A percentile compares a stretch with the other conserved stretches of the same genome.
Conservation (phyloP, 2,888 invertebrate species). For the Drosophila merina region DNA sequence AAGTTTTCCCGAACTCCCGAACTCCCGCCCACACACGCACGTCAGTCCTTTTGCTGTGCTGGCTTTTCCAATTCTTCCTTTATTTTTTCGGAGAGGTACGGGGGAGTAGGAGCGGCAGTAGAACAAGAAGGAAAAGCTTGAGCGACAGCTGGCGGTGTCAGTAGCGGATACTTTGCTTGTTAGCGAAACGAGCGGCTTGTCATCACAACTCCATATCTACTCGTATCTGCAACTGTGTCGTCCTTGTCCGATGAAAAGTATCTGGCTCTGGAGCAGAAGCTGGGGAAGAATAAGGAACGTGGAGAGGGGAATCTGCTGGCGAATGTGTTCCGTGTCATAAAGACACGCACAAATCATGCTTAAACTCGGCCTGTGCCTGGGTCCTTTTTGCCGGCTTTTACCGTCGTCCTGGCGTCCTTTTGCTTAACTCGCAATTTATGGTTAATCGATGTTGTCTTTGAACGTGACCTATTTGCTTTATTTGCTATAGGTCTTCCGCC, state of each 20-base stretch:
- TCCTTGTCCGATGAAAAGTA: slow-evolving; percentile 2
- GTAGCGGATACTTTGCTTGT: slow-evolving; percentile 49
- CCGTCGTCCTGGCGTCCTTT: slow-evolving; percentile 54
- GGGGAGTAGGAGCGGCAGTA: not conserved
- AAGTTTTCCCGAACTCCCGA: slow-evolving; percentile 63
- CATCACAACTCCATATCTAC: slow-evolving; percentile 18
- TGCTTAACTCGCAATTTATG: slow-evolving; percentile 82
- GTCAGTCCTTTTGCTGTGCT: slow-evolving; percentile 42
- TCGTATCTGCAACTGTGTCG: slow-evolving; percentile 33
- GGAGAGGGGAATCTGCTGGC: slow-evolving; percentile 40
- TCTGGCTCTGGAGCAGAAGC: not conserved
- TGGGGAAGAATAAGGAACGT: not conserved
- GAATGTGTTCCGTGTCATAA: slow-evolving; percentile 73
- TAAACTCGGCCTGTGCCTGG: slow-evolving; percentile 56
- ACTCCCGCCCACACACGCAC: slow-evolving; percentile 48
- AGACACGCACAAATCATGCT: slow-evolving; percentile 80
- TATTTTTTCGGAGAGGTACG: slow-evolving; percentile 24
- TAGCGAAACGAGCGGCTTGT: slow-evolving; percentile 42
- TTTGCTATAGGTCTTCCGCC: slow-evolving; percentile 55
- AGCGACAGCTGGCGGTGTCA: slow-evolving; percentile 69
- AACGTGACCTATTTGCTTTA: slow-evolving; percentile 81
- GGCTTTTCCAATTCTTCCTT: slow-evolving; percentile 36
- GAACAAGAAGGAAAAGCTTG: slow-evolving; percentile 2
- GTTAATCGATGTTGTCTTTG: slow-evolving; percentile 81
- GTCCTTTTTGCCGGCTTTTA: slow-evolving; percentile 25